Evolutionary conservation across 2,113 vertebrate species (phyloP).

Genomic region (Guaruba guarouba): DNA sequence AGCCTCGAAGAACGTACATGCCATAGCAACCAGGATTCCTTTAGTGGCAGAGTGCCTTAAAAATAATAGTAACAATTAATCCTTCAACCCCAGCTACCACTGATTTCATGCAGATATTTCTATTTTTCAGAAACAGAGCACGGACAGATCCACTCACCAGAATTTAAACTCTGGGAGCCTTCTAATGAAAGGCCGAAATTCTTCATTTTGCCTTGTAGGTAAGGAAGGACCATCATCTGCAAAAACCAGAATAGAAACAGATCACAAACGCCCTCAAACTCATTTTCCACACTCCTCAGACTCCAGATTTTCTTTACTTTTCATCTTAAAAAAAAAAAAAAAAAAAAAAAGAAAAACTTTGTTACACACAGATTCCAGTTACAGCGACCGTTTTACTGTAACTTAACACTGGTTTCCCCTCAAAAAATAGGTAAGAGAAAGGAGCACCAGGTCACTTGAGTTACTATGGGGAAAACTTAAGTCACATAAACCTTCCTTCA

Average conservation of each 20-base stretch:
- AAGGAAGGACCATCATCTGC: slow-evolving; percentile 94
- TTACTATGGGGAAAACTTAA: not conserved
- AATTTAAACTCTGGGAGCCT: slow-evolving; percentile 99
- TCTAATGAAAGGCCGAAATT: slow-evolving; percentile 97
- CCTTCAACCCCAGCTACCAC: not conserved
- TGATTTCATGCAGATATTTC: not conserved
- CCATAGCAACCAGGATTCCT: slow-evolving; percentile 95
- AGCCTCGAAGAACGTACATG: slow-evolving; percentile 97
- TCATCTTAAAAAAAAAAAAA: not conserved
- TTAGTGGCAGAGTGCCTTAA: slow-evolving; percentile 96
- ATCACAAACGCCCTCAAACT: not conserved
- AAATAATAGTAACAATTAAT: slow-evolving; percentile 13
- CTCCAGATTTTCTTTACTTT: not conserved
- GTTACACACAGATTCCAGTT: not conserved
- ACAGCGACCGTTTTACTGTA: not conserved
- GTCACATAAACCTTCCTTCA: not conserved
- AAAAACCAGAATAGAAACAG: not conserved
- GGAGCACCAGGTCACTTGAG: not conserved
- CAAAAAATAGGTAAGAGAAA: not conserved
- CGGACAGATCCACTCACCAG: slow-evolving; percentile 79
- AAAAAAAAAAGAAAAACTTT: not conserved
- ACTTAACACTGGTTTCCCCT: not conserved
- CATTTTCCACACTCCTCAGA: not conserved
- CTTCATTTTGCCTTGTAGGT: slow-evolving; percentile 97
- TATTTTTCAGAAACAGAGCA: not conserved